Percentiles rank a stretch among this genome's conserved stretches.
Conservation (phyloP, 2,797 vertebrate species). For the Pantherophis vulpinus region DNA sequence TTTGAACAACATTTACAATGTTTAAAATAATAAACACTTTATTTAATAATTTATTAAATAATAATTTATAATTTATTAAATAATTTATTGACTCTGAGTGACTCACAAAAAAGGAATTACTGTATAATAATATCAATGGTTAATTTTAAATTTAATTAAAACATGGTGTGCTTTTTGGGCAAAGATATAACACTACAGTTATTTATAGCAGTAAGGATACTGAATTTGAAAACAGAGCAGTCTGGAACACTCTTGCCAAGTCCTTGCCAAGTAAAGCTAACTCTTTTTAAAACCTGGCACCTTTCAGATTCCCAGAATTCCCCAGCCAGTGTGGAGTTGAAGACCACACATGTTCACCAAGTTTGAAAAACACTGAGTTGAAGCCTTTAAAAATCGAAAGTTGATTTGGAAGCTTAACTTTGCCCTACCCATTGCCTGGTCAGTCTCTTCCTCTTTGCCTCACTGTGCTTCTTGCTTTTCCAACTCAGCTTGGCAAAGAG, state of each 20-base stretch:
- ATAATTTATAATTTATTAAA: neutral
- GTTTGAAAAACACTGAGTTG: neutral
- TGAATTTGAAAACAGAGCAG: neutral
- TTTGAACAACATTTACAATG: neutral
- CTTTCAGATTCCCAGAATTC: neutral
- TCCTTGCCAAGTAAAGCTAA: neutral
- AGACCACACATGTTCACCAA: neutral
- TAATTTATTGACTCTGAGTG: neutral
- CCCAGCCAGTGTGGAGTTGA: neutral
- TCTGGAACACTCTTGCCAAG: neutral
- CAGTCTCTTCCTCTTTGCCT: neutral
- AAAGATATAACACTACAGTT: neutral
- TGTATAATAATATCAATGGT: neutral
- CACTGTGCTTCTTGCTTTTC: neutral
- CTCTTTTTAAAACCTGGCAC: neutral
- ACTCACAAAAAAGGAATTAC: neutral
- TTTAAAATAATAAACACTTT: neutral
- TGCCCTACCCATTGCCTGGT: neutral
- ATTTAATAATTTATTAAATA: neutral
- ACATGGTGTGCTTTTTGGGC: neutral
- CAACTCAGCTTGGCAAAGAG: neutral
- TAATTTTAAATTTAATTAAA: neutral
- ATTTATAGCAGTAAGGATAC: neutral
- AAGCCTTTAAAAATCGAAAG: neutral
- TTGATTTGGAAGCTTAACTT: neutral